phyloP scores from a whole-genome alignment of 2,888 invertebrate genomes.

The Limenitis camilla region DNA sequence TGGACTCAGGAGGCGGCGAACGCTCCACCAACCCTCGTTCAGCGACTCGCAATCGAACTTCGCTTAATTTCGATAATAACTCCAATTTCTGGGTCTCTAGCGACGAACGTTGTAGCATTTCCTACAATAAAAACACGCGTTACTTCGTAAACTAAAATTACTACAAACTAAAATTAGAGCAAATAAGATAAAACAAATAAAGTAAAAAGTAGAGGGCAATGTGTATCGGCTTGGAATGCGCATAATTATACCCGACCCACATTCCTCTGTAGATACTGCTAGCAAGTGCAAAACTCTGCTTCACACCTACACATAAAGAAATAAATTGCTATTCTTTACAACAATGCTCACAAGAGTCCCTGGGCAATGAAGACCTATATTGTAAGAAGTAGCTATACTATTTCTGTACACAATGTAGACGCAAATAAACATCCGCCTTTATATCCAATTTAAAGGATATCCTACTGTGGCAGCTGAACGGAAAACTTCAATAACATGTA shows the following conservation, averaged over 20 bases:
- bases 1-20: constrained; percentile 52
- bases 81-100: constrained; percentile 96
- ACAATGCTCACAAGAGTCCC: background rate
- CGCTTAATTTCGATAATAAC: constrained; percentile 93
- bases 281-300: constrained; percentile 5
- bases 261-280: constrained; percentile 9
- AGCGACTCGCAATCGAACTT: constrained; percentile 89
- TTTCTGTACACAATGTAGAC: constrained; percentile 1
- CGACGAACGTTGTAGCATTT: constrained; percentile 89
- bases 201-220: background rate
- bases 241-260: constrained; percentile 16
- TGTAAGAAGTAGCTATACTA: constrained; percentile 1
- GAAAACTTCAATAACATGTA: constrained; percentile 10
- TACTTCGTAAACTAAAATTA: too few species aligned
- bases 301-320: background rate
- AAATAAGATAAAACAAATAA: background rate
- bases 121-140: constrained; percentile 65
- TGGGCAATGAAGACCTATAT: background rate
- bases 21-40: constrained; percentile 92
- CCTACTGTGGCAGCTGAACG: constrained; percentile 6
- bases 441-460: constrained; percentile 5
- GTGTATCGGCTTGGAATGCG: constrained; percentile 7
- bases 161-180: too few species aligned
- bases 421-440: constrained; percentile 3
- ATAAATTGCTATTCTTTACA: background rate